These are phyloP conservation scores for Andrena haemorrhoa DNA, from an alignment of 2,888 invertebrate genomes.

Conservation along the genomic window DNA sequence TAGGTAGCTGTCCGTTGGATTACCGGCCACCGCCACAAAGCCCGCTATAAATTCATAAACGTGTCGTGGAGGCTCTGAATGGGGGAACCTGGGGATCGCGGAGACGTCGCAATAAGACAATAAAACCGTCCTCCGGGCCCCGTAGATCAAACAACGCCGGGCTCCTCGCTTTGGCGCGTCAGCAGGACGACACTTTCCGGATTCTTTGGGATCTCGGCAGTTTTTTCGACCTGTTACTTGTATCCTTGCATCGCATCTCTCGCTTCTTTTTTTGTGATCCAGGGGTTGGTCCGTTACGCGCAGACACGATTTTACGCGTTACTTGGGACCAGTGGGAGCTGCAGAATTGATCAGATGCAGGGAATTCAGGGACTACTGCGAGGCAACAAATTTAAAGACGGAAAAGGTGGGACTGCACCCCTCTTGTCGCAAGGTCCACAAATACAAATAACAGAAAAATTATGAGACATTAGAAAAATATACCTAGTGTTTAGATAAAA, in stretches of 20 bases:
- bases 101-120: slow-evolving; percentile 78
- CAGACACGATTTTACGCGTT: background rate
- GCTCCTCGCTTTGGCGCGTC: background rate
- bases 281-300: background rate
- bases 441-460: too few relatives aligned
- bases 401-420: too few relatives aligned
- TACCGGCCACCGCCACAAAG: slow-evolving; percentile 71
- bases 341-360: too few relatives aligned
- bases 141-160: slow-evolving; percentile 70
- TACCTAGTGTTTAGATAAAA: too few relatives aligned
- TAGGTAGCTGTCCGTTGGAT: slow-evolving; percentile 76
- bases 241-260: background rate
- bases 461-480: too few relatives aligned
- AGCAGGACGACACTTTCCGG: slow-evolving; percentile 19
- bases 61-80: slow-evolving; percentile 71
- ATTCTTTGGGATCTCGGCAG: background rate
- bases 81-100: slow-evolving; percentile 38
- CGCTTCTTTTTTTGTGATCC: background rate
- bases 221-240: background rate
- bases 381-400: too few relatives aligned
- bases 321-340: background rate
- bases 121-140: slow-evolving; percentile 65
- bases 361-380: too few relatives aligned
- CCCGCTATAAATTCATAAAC: slow-evolving; percentile 82
- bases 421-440: too few relatives aligned